These are phyloP conservation scores for Spermophilus dauricus DNA, from an alignment of 2,113 vertebrate species.

Conservation along the genomic window DNA sequence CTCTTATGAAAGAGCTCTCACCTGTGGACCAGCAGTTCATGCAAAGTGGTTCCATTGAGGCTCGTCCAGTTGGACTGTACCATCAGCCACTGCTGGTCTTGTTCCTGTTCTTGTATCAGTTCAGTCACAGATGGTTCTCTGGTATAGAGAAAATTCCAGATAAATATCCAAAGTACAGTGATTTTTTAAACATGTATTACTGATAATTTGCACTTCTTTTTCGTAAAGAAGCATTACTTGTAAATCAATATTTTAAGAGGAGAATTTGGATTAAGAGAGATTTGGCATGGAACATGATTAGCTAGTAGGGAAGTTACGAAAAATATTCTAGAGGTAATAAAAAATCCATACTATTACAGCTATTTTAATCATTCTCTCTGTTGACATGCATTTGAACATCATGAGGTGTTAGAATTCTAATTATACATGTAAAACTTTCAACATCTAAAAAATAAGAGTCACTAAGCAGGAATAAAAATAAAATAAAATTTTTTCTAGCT, in stretches of 20 bases:
- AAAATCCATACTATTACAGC: constrained; percentile 15
- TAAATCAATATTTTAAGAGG: background rate
- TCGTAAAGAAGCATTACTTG: background rate
- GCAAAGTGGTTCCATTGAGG: constrained; percentile 91
- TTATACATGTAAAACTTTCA: background rate
- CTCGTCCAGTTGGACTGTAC: constrained; percentile 90
- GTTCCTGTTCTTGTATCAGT: constrained; percentile 85
- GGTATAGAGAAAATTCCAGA: constrained; percentile 77
- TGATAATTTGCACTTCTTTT: background rate
- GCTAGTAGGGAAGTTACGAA: background rate
- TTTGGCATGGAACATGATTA: background rate
- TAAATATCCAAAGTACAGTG: background rate
- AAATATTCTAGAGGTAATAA: constrained; percentile 39
- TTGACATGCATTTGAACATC: constrained; percentile 15
- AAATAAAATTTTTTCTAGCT: constrained; percentile 28
- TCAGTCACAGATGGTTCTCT: constrained; percentile 90
- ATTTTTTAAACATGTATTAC: background rate
- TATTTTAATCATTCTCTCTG: constrained; percentile 48
- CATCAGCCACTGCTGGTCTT: constrained; percentile 91
- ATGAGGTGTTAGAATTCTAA: background rate
- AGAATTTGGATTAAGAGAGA: background rate
- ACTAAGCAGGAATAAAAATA: background rate
- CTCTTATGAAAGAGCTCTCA: constrained; percentile 83
- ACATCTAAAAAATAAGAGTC: background rate
- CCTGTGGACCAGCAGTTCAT: constrained; percentile 92